A percentile compares a stretch with the other conserved stretches of the same genome.
phyloP scores from a whole-genome alignment of 92 coral and sea anemone species.

The Parazoanthus atlanticus region DNA sequence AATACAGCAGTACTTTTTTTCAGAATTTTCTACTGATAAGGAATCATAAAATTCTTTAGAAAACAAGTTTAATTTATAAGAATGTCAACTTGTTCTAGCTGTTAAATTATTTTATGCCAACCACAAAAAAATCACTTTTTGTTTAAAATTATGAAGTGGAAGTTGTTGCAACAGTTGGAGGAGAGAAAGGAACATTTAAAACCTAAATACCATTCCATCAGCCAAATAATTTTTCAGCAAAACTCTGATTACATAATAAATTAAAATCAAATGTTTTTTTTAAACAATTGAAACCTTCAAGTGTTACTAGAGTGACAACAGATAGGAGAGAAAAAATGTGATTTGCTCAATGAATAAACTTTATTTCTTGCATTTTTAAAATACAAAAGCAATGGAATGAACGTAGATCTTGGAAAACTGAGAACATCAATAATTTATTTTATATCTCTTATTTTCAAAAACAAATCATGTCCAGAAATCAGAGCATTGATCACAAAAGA shows the following conservation, averaged over 20 bases:
- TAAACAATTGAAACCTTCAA: too few relatives aligned
- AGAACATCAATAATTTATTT: constrained; percentile 41
- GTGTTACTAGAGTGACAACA: constrained; percentile 21
- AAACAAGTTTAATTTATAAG: too few relatives aligned
- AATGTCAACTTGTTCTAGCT: too few relatives aligned
- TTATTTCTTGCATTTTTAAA: not conserved
- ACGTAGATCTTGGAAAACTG: not conserved
- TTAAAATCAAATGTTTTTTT: not conserved
- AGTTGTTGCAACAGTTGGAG: too few relatives aligned
- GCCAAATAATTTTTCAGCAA: not conserved
- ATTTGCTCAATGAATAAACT: not conserved
- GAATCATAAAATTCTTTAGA: not conserved
- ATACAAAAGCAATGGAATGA: not conserved
- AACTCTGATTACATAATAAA: not conserved
- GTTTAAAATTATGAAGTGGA: not conserved
- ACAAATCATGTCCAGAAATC: not conserved
- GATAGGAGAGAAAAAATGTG: not conserved
- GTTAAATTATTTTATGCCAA: not conserved
- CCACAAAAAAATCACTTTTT: too few relatives aligned
- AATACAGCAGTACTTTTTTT: not conserved
- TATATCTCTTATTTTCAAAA: not conserved
- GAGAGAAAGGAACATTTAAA: not conserved
- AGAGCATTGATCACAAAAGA: not conserved
- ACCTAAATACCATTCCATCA: too few relatives aligned
- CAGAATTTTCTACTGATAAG: not conserved